Evolutionary conservation across 2,888 invertebrate species (phyloP).

Genomic region (Heliconius ismenius): DNA sequence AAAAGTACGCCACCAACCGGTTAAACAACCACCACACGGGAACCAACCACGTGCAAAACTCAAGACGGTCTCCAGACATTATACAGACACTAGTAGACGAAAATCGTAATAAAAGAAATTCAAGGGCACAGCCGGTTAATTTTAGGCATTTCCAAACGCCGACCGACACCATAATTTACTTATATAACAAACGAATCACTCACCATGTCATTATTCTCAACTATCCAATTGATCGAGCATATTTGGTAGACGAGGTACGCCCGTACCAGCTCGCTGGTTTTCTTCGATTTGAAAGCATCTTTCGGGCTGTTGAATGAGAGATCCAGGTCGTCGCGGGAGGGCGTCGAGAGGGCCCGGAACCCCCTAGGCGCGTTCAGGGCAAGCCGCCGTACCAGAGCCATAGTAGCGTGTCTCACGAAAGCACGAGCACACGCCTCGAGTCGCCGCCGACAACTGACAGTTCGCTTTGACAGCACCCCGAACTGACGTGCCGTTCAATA

Average conservation of each 20-base stretch:
- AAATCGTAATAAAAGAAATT: slow-evolving; percentile 32
- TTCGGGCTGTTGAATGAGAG: slow-evolving; percentile 92
- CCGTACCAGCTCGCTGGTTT: slow-evolving; percentile 93
- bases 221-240: slow-evolving; percentile 92
- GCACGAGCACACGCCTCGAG: slow-evolving; percentile 57
- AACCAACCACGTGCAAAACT: slow-evolving; percentile 29
- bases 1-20: slow-evolving; percentile 10
- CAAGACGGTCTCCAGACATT: slow-evolving; percentile 27
- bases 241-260: slow-evolving; percentile 95
- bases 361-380: slow-evolving; percentile 66
- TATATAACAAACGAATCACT: slow-evolving; percentile 74
- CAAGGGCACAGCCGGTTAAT: slow-evolving; percentile 59
- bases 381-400: slow-evolving; percentile 76
- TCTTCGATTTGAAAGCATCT: slow-evolving; percentile 97
- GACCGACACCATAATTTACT: slow-evolving; percentile 49
- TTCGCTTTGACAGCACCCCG: slow-evolving; percentile 47
- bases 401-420: slow-evolving; percentile 49
- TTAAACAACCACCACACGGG: slow-evolving; percentile 7
- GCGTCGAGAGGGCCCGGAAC: slow-evolving; percentile 62
- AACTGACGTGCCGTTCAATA: slow-evolving; percentile 71
- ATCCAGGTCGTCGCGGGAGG: slow-evolving; percentile 87
- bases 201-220: slow-evolving; percentile 96
- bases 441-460: slow-evolving; percentile 65
- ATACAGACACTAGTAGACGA: slow-evolving; percentile 32
- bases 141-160: slow-evolving; percentile 58